Conservation (phyloP, 2,888 invertebrate genomes). For the Leucozona laternaria region DNA sequence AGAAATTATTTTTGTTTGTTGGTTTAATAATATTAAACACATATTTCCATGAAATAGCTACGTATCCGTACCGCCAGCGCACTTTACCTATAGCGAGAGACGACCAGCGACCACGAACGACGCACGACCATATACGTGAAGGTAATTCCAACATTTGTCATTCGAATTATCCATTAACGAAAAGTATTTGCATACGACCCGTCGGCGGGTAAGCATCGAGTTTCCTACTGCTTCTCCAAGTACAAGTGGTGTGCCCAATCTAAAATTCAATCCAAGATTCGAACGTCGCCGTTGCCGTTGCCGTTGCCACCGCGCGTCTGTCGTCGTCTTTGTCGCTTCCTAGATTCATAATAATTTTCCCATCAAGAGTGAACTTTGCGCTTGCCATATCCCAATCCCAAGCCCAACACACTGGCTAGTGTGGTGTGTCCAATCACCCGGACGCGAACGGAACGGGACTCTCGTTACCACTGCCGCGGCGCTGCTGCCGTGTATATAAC, state of each 20-base stretch:
- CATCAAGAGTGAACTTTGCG: slow-evolving; percentile 9
- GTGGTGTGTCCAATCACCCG: slow-evolving; percentile 20
- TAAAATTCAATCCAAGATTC: slow-evolving; percentile 33
- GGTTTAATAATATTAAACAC: slow-evolving; percentile 31
- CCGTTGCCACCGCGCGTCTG: background rate
- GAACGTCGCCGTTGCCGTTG: background rate
- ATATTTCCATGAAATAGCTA: slow-evolving; percentile 51
- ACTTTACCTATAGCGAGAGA: slow-evolving; percentile 39
- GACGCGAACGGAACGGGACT: slow-evolving; percentile 26
- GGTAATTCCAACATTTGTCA: slow-evolving; percentile 72
- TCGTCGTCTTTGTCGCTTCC: slow-evolving; percentile 35
- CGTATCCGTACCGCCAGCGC: slow-evolving; percentile 44
- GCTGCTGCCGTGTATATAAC: slow-evolving; percentile 14
- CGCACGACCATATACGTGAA: slow-evolving; percentile 57
- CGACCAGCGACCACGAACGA: slow-evolving; percentile 9
- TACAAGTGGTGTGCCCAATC: slow-evolving; percentile 16
- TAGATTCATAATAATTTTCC: slow-evolving; percentile 25
- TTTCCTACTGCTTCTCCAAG: slow-evolving; percentile 37
- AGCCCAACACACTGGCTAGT: background rate
- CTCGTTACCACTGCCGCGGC: background rate
- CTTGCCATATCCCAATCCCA: background rate
- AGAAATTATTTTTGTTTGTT: slow-evolving; percentile 2
- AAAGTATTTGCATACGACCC: slow-evolving; percentile 72
- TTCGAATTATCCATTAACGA: slow-evolving; percentile 72
- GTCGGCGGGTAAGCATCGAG: slow-evolving; percentile 68